phyloP scores from a whole-genome alignment of 2,113 vertebrate species.

The Podarcis muralis region DNA sequence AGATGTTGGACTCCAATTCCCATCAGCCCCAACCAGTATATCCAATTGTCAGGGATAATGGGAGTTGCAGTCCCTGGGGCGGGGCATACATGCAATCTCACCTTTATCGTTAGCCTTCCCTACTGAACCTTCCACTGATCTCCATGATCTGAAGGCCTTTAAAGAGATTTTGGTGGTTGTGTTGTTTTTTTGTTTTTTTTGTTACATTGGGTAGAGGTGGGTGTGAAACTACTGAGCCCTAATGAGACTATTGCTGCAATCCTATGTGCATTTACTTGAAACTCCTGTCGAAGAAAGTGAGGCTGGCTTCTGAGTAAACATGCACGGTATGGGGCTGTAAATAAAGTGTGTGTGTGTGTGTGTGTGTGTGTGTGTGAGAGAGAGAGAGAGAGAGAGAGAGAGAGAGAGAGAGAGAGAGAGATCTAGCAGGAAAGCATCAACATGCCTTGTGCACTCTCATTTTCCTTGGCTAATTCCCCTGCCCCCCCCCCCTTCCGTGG shows the following conservation, averaged over 20 bases:
- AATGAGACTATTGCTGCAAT: not conserved
- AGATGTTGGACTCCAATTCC: not conserved
- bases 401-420: too few species aligned
- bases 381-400: too few species aligned
- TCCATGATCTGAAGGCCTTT: not conserved
- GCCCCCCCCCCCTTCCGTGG: not conserved
- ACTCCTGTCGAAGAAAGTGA: not conserved
- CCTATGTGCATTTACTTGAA: not conserved
- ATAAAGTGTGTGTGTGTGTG: too few species aligned
- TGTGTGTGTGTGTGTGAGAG: too few species aligned
- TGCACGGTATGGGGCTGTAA: not conserved
- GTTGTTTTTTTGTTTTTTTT: not conserved
- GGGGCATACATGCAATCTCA: not conserved
- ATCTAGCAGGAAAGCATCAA: not conserved
- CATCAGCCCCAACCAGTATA: not conserved
- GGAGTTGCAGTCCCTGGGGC: too few species aligned
- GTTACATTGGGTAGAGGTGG: not conserved
- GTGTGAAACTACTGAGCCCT: too few species aligned
- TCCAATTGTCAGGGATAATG: too few species aligned
- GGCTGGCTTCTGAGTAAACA: not conserved
- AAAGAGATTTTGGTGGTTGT: not conserved
- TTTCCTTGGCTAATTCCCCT: conserved; percentile 14
- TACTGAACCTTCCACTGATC: not conserved
- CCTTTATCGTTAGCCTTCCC: not conserved
- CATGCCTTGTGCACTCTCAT: not conserved